Percentiles rank a stretch among this genome's conserved stretches.
Conservation (phyloP, 2,797 vertebrate species). For the Cuniculus paca region DNA sequence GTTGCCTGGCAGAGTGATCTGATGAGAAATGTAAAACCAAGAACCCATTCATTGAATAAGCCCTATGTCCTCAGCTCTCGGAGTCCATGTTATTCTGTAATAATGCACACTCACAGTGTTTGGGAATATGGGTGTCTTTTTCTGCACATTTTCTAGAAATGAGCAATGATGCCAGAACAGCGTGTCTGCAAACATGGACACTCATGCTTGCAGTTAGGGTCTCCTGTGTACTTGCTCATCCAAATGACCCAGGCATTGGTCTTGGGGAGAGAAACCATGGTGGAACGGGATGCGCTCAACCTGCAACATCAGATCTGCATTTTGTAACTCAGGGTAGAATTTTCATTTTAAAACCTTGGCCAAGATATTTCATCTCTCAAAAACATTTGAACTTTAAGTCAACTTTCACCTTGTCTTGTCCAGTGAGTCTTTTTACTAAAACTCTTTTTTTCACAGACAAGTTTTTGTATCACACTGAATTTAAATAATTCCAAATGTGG, state of each 20-base stretch:
- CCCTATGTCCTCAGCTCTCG: neutral
- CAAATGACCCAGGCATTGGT: neutral
- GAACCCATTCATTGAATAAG: neutral
- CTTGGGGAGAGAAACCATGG: neutral
- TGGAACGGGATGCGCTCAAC: neutral
- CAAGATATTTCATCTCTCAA: neutral
- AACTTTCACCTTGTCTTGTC: neutral
- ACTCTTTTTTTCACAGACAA: neutral
- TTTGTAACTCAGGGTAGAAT: accelerated
- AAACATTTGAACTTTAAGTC: neutral
- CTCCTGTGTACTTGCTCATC: neutral
- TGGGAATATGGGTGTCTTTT: neutral
- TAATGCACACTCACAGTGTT: neutral
- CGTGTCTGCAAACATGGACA: neutral
- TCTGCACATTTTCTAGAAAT: neutral
- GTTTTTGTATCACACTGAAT: neutral
- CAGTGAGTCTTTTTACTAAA: neutral
- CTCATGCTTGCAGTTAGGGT: neutral
- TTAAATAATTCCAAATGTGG: neutral
- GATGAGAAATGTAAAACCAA: neutral
- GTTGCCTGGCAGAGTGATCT: neutral
- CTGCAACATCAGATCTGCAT: neutral
- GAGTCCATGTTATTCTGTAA: neutral
- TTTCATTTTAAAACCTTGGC: too few relatives aligned
- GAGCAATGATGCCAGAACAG: neutral